Conservation (phyloP, 2,113 vertebrate genomes). For the Australoheros scitulus region DNA sequence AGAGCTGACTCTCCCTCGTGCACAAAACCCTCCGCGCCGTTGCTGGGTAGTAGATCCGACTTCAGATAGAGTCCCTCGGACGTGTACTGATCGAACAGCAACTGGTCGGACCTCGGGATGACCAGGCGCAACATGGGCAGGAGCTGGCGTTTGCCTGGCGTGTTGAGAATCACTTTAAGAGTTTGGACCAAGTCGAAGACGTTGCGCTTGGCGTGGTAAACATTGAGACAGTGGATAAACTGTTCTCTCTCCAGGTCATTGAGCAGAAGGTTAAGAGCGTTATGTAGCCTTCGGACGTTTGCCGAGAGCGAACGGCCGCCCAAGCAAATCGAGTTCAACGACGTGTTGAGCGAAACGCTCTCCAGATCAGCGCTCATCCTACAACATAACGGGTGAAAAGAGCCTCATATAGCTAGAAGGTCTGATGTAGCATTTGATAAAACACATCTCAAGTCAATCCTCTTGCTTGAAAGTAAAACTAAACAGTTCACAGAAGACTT, state of each 20-base stretch:
- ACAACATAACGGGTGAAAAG: conserved; percentile 46
- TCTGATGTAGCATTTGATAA: not conserved
- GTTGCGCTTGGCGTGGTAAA: conserved; percentile 92
- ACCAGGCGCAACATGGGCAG: conserved; percentile 92
- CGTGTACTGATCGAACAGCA: conserved; percentile 94
- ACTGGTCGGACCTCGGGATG: conserved; percentile 92
- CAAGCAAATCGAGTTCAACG: conserved; percentile 79
- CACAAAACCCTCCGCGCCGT: conserved; percentile 32
- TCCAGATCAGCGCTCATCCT: conserved; percentile 86
- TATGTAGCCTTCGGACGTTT: conserved; percentile 91
- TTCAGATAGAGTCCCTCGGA: conserved; percentile 90
- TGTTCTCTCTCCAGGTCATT: conserved; percentile 88
- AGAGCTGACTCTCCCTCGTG: conserved; percentile 36
- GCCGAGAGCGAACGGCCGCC: conserved; percentile 86
- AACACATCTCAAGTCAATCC: not conserved
- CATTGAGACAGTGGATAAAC: conserved; percentile 92
- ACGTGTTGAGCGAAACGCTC: conserved; percentile 82
- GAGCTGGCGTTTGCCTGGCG: conserved; percentile 85
- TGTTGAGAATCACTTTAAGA: conserved; percentile 87
- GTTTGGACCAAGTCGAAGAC: conserved; percentile 94
- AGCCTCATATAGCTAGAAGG: conserved; percentile 2
- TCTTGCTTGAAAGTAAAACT: not conserved
- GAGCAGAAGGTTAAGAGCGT: conserved; percentile 87
- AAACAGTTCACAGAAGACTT: not conserved
- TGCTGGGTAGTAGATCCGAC: conserved; percentile 61